Conservation (phyloP, 2,888 invertebrate species). For the Odontocolon sp. region DNA sequence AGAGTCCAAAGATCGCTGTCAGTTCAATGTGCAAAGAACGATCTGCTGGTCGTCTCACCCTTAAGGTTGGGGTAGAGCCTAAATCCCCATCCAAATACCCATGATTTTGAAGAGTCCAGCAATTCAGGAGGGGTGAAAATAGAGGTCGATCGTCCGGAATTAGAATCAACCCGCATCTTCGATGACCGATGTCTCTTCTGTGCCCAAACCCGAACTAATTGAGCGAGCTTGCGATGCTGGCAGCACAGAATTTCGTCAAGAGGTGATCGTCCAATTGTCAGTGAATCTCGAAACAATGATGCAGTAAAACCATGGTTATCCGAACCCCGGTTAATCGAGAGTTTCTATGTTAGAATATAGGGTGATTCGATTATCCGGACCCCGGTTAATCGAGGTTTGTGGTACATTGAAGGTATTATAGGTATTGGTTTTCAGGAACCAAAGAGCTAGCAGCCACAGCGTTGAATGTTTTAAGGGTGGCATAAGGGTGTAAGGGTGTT, state of each 20-base stretch:
- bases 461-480: conserved; percentile 12
- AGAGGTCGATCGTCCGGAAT: conserved; percentile 33
- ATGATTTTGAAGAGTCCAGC: conserved; percentile 1
- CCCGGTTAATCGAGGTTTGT: too few species aligned
- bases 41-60: neutral
- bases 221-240: neutral
- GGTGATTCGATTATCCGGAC: too few species aligned
- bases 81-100: conserved; percentile 1
- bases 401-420: too few species aligned
- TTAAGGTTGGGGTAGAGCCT: too few species aligned
- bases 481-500: conserved; percentile 13
- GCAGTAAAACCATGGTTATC: too few species aligned
- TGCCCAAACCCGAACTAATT: conserved; percentile 6
- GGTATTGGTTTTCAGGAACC: conserved; percentile 59
- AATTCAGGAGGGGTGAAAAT: conserved; percentile 21
- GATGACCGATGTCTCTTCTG: conserved; percentile 34
- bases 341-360: too few species aligned
- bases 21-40: too few species aligned
- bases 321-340: too few species aligned
- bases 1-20: too few species aligned
- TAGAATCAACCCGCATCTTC: conserved; percentile 62
- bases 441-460: conserved; percentile 26
- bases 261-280: conserved; percentile 13
- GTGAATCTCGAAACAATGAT: conserved; percentile 19
- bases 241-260: conserved; percentile 18